These are phyloP conservation scores for Rhadinocentrus ornatus DNA, from an alignment of 2,797 vertebrate species.

Conservation along the genomic window DNA sequence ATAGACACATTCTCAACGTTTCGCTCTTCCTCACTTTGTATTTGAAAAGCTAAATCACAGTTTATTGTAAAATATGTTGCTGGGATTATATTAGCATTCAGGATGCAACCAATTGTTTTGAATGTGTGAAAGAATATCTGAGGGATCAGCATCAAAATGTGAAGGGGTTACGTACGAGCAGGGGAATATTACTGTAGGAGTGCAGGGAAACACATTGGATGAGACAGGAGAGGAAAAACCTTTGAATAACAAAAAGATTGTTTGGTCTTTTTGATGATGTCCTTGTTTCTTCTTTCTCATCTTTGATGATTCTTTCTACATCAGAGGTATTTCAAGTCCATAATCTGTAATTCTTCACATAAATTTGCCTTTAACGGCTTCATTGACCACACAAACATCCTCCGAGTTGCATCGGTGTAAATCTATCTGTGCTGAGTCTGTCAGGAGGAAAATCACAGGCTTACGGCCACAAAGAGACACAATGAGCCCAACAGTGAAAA, in stretches of 20 bases:
- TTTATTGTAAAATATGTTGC: background rate
- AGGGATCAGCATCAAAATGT: conserved; percentile 3
- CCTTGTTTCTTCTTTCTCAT: background rate
- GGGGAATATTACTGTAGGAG: too few relatives aligned
- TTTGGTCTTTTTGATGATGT: background rate
- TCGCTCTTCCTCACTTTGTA: background rate
- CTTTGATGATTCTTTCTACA: too few relatives aligned
- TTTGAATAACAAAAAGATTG: background rate
- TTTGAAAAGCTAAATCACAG: background rate
- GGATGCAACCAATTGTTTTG: background rate
- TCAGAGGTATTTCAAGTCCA: conserved; percentile 6
- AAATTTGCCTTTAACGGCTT: conserved; percentile 21
- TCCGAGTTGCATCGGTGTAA: conserved; percentile 22
- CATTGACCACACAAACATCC: conserved; percentile 11
- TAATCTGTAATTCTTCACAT: conserved; percentile 7
- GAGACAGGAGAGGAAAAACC: background rate
- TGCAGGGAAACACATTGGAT: background rate
- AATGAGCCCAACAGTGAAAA: conserved; percentile 53
- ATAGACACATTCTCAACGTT: background rate
- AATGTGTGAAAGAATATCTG: conserved; percentile 11
- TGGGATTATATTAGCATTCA: background rate
- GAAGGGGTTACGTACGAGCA: background rate
- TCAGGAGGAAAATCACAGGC: conserved; percentile 52
- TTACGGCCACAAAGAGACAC: conserved; percentile 48
- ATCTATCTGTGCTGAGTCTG: conserved; percentile 32